Evolutionary conservation across 2,797 vertebrate species (phyloP).

Genomic region (Oophaga sylvatica): DNA sequence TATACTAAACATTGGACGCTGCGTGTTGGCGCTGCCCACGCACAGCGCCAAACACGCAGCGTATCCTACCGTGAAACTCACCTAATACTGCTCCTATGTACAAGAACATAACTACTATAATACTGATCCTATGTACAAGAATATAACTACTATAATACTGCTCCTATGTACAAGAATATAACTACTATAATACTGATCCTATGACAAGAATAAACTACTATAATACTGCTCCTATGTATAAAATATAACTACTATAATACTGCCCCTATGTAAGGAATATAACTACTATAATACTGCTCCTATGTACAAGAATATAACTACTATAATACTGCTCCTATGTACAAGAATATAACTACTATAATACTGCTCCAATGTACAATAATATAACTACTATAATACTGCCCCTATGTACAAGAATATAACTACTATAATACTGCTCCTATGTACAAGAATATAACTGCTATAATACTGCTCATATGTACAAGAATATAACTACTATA

Average conservation of each 20-base stretch:
- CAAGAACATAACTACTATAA: conserved; percentile 1
- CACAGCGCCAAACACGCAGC: too few relatives aligned
- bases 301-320: not conserved
- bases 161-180: not conserved
- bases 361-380: too few relatives aligned
- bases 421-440: too few relatives aligned
- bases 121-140: not conserved
- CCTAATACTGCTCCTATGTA: not conserved
- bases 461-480: not conserved
- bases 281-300: too few relatives aligned
- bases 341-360: too few relatives aligned
- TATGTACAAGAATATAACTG: not conserved
- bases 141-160: conserved; percentile 1
- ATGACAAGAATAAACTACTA: not conserved
- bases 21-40: too few relatives aligned
- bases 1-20: too few relatives aligned
- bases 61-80: too few relatives aligned
- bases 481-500: too few relatives aligned
- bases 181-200: too few relatives aligned
- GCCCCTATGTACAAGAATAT: not conserved
- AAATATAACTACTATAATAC: conserved; percentile 7
- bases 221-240: not conserved
- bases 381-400: conserved; percentile 4
- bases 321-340: not conserved
- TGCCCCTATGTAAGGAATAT: not conserved